Evolutionary conservation across 1,140 invertebrate genomes (phyloP).

Genomic region (Globodera rostochiensis): DNA sequence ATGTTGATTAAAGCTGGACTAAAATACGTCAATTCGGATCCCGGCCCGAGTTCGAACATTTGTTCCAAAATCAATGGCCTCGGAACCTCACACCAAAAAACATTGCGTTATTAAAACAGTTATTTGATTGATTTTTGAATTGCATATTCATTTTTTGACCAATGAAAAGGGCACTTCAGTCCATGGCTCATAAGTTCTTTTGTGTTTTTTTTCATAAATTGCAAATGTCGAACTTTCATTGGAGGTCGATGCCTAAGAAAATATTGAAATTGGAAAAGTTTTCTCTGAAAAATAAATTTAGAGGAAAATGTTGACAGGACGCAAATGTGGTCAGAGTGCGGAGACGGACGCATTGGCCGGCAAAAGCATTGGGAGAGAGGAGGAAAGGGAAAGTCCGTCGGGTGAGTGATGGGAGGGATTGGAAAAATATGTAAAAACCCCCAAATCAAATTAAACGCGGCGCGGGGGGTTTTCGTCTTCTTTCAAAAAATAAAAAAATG

Average conservation of each 20-base stretch:
- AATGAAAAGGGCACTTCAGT: too few species aligned
- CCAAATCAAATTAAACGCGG: too few species aligned
- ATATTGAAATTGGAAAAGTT: neutral
- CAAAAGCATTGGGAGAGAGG: neutral
- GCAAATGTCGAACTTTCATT: neutral
- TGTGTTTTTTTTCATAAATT: neutral
- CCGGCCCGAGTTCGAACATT: too few species aligned
- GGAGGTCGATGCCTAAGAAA: neutral
- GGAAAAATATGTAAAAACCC: neutral
- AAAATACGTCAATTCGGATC: too few species aligned
- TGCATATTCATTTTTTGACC: too few species aligned
- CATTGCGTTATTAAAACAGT: too few species aligned
- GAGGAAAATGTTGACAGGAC: neutral
- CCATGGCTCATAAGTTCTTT: neutral
- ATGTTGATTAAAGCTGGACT: too few species aligned
- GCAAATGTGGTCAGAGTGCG: neutral
- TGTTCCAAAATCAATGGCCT: too few species aligned
- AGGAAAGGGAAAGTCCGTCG: neutral
- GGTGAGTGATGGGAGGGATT: neutral
- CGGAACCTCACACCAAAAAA: too few species aligned
- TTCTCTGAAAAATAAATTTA: neutral
- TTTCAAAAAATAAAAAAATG: too few species aligned
- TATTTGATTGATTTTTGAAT: too few species aligned
- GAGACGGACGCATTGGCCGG: neutral
- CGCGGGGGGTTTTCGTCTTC: too few species aligned